Evolutionary conservation across 2,113 vertebrate species (phyloP).

Genomic region (Syngnathus typhle): DNA sequence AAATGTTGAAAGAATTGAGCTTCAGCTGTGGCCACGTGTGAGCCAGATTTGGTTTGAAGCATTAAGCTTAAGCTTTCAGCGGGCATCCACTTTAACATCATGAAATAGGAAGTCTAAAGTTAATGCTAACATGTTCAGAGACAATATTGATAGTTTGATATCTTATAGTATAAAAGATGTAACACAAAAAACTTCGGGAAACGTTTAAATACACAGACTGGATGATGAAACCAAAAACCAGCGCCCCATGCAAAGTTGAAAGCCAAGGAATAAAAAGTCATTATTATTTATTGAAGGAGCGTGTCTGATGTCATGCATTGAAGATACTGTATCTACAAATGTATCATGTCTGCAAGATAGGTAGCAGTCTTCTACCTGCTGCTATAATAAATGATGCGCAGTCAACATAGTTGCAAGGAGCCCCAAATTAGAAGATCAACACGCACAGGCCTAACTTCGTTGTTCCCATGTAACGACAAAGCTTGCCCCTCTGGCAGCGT

Average conservation of each 20-base stretch:
- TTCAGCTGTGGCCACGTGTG: conserved; percentile 19
- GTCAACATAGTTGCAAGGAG: neutral
- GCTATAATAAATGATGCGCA: conserved; percentile 1
- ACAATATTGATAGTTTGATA: no score
- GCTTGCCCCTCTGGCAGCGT: conserved; percentile 21
- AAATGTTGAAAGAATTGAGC: conserved; percentile 4
- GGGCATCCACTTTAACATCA: neutral
- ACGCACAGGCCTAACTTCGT: neutral
- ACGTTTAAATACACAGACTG: no score
- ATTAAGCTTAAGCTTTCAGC: conserved; percentile 1
- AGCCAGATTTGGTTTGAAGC: neutral
- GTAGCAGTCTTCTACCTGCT: conserved; percentile 9
- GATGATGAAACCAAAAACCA: neutral
- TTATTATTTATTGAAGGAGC: neutral
- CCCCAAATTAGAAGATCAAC: conserved; percentile 12
- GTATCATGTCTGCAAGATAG: neutral
- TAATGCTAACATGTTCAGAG: neutral
- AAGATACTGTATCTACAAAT: neutral
- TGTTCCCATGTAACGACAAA: conserved; percentile 24
- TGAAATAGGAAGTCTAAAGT: neutral
- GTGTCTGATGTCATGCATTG: neutral
- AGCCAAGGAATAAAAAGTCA: neutral
- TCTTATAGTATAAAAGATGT: no score
- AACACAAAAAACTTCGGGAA: no score
- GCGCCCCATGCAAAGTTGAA: neutral